Evolutionary conservation across 2,113 vertebrate species (phyloP), one percentile per base, ranked within the genome.

Genomic region (Theropithecus gelada): DNA sequence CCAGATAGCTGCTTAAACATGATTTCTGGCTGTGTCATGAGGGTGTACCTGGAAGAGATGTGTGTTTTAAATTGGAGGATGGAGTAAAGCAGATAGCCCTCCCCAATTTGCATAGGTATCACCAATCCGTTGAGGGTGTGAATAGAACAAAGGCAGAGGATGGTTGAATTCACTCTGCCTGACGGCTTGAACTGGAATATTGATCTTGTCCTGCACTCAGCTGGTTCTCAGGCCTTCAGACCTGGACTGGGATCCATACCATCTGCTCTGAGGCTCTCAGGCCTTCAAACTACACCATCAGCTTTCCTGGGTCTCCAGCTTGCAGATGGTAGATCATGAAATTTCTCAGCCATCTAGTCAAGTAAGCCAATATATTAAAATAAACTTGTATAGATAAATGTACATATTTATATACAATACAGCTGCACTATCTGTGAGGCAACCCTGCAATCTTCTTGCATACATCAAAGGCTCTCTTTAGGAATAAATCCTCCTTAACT

Each of bases 151-250:
- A 27, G 10, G 12, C 73, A 45, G 55, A 61, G 27, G 16, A 61
- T 17, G 16, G 27, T n/a, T 32, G 52, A 17, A 35, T 30, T 27
- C 27, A 3, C 22, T 43, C 35, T n/a, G 11, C 8, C 5, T 6
- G 12, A 50, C 1, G 3, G 13, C 6, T 17, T 23, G 7, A 12
- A 12, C 3, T 9, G 48, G 27, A 2, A 23, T 11, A 23, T 20
- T 16, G 68, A 6, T 16, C 17, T 72, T 23, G 10, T 68, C 5
- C 57, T 22, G n/a, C 14, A 38, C 38, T 23, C 35, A 22, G 13
- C 32, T 72, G 52, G 30, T 43, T 35, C 64, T 38, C 32, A 40
- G 61, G 55, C 32, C 61, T 30, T 30, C 13, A 16, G 27, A 27
- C 38, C 55, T 50, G 32, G 20, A 25, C 25, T 16, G 22, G 45